Conservation (phyloP, 2,113 vertebrate genomes). For the Dasyornis broadbenti region DNA sequence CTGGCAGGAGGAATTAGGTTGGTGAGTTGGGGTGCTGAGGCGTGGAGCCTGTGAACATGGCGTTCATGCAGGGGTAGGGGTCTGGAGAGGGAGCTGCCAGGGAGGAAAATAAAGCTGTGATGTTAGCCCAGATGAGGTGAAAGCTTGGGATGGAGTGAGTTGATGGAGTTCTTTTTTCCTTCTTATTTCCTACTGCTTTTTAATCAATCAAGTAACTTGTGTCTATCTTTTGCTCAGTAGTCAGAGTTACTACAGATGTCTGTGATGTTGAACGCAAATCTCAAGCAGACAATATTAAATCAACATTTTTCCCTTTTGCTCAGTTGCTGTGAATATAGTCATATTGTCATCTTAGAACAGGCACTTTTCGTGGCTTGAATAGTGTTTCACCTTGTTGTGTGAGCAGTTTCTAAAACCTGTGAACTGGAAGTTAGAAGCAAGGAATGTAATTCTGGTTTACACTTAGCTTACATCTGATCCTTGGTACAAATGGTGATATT, state of each 20-base stretch:
- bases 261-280: neutral
- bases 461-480: neutral
- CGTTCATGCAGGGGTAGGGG: rapidly evolving
- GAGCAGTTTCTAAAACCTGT: neutral
- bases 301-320: neutral
- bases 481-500: neutral
- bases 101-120: neutral
- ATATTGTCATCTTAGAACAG: neutral
- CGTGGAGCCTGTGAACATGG: rapidly evolving
- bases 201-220: neutral
- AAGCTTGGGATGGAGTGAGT: rapidly evolving
- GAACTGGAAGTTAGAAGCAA: neutral
- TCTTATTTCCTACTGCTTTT: neutral
- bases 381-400: neutral
- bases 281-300: neutral
- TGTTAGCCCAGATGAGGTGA: neutral
- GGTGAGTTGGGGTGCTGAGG: neutral
- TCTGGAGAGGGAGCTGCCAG: neutral
- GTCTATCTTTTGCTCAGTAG: neutral
- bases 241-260: neutral
- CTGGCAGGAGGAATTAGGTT: neutral
- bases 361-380: neutral
- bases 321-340: neutral
- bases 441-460: neutral
- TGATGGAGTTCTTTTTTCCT: neutral